Percentiles rank a stretch among this genome's conserved stretches.
phyloP scores from a whole-genome alignment of 2,113 vertebrate species.

The Phainopepla nitens region DNA sequence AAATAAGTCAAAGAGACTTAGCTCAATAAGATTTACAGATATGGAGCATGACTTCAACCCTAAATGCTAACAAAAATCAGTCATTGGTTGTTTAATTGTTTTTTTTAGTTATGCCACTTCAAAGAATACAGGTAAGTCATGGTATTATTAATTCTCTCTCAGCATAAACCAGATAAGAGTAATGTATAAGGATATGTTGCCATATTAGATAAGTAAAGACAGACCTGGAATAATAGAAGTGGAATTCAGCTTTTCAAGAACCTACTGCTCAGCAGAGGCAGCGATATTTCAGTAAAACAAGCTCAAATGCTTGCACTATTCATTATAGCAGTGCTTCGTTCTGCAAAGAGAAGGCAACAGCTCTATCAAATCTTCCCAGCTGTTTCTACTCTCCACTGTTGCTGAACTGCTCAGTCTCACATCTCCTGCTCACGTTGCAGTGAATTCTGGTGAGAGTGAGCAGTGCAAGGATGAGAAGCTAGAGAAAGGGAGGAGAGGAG shows the following conservation, averaged over 20 bases:
- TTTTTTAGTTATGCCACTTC: background rate
- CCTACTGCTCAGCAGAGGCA: background rate
- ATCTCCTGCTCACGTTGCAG: background rate
- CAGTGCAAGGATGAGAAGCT: background rate
- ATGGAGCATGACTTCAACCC: conserved; percentile 19
- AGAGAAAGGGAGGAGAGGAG: background rate
- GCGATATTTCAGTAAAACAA: background rate
- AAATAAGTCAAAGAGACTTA: conserved; percentile 72
- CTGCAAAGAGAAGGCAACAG: background rate
- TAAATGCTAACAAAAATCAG: conserved; percentile 42
- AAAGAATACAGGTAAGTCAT: background rate
- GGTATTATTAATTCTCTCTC: background rate
- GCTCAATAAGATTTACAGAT: conserved; percentile 61
- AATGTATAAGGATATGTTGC: background rate
- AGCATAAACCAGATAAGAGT: background rate
- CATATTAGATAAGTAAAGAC: background rate
- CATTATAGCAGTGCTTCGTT: background rate
- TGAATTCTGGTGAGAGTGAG: background rate
- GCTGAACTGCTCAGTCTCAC: background rate
- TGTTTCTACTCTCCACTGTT: background rate
- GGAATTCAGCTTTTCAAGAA: background rate
- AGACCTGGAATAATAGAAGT: background rate
- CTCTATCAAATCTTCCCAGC: background rate
- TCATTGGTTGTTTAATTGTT: background rate
- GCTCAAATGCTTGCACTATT: background rate